phyloP scores from a whole-genome alignment of 2,888 invertebrate species.

The Listrodromus nycthemerus region DNA sequence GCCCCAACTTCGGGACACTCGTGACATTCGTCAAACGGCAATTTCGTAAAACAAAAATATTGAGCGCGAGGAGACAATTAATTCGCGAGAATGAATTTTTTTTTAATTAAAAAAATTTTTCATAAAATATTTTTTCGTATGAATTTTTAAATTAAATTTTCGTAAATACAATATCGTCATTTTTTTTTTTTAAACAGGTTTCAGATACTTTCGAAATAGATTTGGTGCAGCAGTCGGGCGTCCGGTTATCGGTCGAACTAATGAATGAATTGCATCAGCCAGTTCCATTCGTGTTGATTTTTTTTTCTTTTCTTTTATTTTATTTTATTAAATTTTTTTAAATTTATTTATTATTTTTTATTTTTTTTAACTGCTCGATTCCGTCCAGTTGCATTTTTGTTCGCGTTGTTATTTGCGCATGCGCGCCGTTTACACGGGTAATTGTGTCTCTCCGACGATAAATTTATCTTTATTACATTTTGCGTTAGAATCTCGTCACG shows the following conservation, averaged over 20 bases:
- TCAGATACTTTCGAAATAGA: too few relatives aligned
- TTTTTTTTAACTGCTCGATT: too few relatives aligned
- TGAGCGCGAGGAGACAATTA: not conserved
- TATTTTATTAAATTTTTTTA: not conserved
- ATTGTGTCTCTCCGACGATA: not conserved
- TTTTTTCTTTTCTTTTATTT: not conserved
- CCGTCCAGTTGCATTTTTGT: not conserved
- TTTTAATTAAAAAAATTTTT: too few relatives aligned
- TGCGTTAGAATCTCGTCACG: too few relatives aligned
- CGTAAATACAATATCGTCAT: too few relatives aligned
- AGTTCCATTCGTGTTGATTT: not conserved
- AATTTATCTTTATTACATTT: not conserved
- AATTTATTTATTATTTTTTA: too few relatives aligned
- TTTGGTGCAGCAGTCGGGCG: too few relatives aligned
- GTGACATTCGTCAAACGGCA: not conserved
- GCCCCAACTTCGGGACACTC: not conserved
- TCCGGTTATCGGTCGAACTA: not conserved
- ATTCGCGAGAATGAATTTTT: too few relatives aligned
- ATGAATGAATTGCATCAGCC: not conserved
- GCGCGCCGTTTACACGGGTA: not conserved
- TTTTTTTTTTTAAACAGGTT: too few relatives aligned
- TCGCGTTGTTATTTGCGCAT: not conserved
- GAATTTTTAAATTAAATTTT: too few relatives aligned
- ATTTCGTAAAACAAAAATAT: conserved; percentile 6
- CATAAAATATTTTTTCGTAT: too few relatives aligned